These are phyloP conservation scores for Mongoloraphidia duomilia DNA, from an alignment of 2,888 invertebrate genomes.

Conservation along the genomic window DNA sequence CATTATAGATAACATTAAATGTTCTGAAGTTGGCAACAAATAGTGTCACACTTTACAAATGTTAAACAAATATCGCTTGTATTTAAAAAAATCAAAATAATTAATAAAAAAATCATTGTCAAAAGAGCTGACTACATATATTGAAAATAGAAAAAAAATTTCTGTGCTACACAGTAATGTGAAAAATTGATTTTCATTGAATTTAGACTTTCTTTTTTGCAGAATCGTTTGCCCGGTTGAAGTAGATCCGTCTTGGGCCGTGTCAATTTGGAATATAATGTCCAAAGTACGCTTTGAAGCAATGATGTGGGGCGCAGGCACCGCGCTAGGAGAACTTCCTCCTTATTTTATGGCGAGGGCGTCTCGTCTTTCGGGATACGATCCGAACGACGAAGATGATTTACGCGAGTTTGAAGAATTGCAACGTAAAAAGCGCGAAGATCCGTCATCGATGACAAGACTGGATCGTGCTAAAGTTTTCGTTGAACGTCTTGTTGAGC, in stretches of 20 bases:
- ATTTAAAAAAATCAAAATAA: background rate
- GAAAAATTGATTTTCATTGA: background rate
- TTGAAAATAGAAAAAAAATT: background rate
- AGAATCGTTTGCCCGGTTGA: conserved; percentile 85
- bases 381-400: conserved; percentile 51
- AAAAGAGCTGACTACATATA: background rate
- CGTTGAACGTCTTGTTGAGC: conserved; percentile 80
- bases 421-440: conserved; percentile 40
- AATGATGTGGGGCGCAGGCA: conserved; percentile 96
- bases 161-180: background rate
- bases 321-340: conserved; percentile 96
- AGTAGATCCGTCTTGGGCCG: conserved; percentile 42
- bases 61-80: background rate
- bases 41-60: background rate
- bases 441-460: conserved; percentile 42
- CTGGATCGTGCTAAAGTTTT: conserved; percentile 68
- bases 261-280: conserved; percentile 88
- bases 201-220: conserved; percentile 25
- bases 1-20: too few species aligned
- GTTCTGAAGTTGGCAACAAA: background rate
- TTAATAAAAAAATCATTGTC: background rate
- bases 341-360: conserved; percentile 99
- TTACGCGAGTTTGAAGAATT: conserved; percentile 59
- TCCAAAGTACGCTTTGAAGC: conserved; percentile 89
- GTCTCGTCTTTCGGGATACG: conserved; percentile 51